phyloP scores from a whole-genome alignment of 1,140 invertebrate species.

The Tenebrio molitor region DNA sequence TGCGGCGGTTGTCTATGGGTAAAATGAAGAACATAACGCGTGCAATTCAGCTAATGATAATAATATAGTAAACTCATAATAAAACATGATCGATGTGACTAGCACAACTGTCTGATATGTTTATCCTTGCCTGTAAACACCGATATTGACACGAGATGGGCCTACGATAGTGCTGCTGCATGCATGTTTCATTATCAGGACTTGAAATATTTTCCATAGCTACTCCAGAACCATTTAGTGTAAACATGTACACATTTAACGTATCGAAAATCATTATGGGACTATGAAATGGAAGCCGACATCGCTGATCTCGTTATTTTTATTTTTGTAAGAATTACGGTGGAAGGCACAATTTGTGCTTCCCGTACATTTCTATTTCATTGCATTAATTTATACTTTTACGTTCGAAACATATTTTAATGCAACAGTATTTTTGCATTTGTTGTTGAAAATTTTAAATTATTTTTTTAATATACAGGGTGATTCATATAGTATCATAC shows the following conservation, averaged over 20 bases:
- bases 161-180: constrained; percentile 42
- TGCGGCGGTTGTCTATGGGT: neutral
- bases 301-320: too few relatives aligned
- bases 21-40: constrained; percentile 1
- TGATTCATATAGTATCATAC: too few relatives aligned
- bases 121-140: constrained; percentile 46
- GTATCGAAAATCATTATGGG: constrained; percentile 34
- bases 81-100: constrained; percentile 32
- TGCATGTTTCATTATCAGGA: constrained; percentile 44
- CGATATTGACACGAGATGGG: constrained; percentile 44
- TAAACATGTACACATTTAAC: constrained; percentile 21
- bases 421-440: too few relatives aligned
- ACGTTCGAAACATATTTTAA: too few relatives aligned
- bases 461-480: too few relatives aligned
- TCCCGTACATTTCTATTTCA: too few relatives aligned
- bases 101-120: constrained; percentile 26
- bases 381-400: too few relatives aligned
- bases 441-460: too few relatives aligned
- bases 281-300: constrained; percentile 2
- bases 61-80: constrained; percentile 13
- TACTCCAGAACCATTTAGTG: constrained; percentile 29
- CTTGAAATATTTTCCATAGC: constrained; percentile 19
- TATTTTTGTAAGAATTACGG: too few relatives aligned
- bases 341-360: too few relatives aligned
- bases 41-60: constrained; percentile 36